phyloP scores from a whole-genome alignment of 2,797 vertebrate species.

The Smutsia gigantea region DNA sequence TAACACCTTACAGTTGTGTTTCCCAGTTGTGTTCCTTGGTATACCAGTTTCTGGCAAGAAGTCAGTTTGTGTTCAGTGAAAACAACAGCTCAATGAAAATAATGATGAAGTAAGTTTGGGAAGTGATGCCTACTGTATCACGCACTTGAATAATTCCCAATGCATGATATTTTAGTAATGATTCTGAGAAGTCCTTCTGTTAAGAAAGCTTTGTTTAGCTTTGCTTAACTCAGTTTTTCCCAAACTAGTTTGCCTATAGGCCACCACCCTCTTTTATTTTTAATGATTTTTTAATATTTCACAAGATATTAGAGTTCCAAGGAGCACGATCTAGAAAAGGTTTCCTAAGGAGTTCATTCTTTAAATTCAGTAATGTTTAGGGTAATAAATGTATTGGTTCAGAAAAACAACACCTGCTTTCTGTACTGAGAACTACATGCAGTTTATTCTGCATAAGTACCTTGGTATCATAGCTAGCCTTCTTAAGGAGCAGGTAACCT shows the following conservation, averaged over 20 bases:
- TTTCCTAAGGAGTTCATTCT: not conserved
- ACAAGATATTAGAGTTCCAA: not conserved
- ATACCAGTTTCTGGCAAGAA: conserved; percentile 2
- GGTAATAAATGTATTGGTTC: not conserved
- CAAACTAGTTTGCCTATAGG: not conserved
- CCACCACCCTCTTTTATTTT: not conserved
- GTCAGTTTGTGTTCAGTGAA: not conserved
- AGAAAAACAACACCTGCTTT: not conserved
- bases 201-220: conserved; percentile 33
- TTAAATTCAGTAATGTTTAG: conserved; percentile 25
- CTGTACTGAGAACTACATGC: not conserved
- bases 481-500: not conserved
- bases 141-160: conserved; percentile 47
- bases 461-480: not conserved
- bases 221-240: conserved; percentile 46
- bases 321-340: not conserved
- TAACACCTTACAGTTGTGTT: not conserved
- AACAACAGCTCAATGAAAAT: not conserved
- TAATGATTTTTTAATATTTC: not conserved
- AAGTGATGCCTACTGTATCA: conserved; percentile 4
- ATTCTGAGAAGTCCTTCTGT: conserved; percentile 50
- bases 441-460: not conserved
- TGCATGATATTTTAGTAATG: not conserved
- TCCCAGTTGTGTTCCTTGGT: not conserved
- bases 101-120: conserved; percentile 29